Percentiles rank a stretch among this genome's conserved stretches.
Conservation (phyloP, 2,113 vertebrate species). For the Cricetomys ansorgei region DNA sequence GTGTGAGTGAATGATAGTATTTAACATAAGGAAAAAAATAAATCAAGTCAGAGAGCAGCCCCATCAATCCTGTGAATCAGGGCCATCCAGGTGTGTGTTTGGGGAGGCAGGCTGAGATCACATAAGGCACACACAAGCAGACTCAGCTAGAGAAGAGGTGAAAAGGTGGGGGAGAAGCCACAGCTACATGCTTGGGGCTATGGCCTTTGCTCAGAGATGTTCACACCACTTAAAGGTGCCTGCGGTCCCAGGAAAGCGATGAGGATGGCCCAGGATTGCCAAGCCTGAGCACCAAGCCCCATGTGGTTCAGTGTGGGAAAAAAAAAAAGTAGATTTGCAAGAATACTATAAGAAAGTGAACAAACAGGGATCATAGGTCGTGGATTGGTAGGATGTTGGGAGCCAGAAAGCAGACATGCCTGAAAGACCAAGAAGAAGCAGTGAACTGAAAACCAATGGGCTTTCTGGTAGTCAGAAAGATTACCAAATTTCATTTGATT, state of each 20-base stretch:
- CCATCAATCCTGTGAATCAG: neutral
- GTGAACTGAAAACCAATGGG: neutral
- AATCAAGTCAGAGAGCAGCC: constrained; percentile 32
- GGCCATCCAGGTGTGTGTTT: neutral
- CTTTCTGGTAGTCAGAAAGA: neutral
- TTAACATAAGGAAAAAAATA: constrained; percentile 40
- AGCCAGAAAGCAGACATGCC: neutral
- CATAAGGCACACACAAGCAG: neutral
- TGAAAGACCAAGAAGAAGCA: neutral
- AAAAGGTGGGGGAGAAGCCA: neutral
- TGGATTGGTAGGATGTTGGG: neutral
- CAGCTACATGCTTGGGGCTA: accelerated
- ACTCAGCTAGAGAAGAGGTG: neutral
- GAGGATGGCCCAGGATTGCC: no score
- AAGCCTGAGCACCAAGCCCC: neutral
- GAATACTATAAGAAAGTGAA: neutral
- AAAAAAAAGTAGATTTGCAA: neutral
- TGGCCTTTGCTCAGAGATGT: neutral
- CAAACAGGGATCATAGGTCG: accelerated
- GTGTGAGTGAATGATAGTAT: constrained; percentile 55
- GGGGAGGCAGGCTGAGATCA: neutral
- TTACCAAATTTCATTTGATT: neutral
- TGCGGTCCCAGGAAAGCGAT: neutral
- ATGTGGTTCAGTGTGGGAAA: neutral
- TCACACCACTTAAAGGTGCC: neutral